Conservation (phyloP, 2,888 invertebrate genomes). For the Metacarcinus magister region DNA sequence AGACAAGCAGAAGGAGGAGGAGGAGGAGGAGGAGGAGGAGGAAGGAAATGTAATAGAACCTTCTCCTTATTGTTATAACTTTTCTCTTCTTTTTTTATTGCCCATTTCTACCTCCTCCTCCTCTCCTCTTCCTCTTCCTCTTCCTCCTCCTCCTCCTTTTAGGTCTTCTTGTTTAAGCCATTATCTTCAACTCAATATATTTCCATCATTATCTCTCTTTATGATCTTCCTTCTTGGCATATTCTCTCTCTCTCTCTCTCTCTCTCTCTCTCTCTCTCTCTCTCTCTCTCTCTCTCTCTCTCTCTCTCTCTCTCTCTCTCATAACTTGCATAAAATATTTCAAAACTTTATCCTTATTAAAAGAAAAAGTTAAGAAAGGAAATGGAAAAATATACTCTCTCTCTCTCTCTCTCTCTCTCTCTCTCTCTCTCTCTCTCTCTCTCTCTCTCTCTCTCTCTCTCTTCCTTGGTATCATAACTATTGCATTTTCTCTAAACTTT, state of each 20-base stretch:
- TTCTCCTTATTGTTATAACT: no score
- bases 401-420: constrained; percentile 26
- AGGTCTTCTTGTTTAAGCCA: neutral
- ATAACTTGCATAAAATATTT: neutral
- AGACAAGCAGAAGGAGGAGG: neutral
- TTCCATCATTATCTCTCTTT: neutral
- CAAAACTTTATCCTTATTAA: neutral
- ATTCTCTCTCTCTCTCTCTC: neutral
- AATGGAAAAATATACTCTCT: neutral
- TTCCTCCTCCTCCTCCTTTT: neutral
- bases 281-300: constrained; percentile 26
- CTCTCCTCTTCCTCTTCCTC: neutral
- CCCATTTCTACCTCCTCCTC: no score
- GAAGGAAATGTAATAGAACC: no score
- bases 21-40: neutral
- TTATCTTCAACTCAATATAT: constrained; percentile 12
- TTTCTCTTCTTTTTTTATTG: no score
- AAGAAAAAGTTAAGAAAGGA: constrained; percentile 1
- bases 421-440: constrained; percentile 26
- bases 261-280: neutral
- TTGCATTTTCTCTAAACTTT: no score
- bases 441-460: constrained; percentile 18
- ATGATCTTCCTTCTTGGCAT: neutral
- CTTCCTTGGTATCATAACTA: neutral
- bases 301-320: neutral